Base-by-base conservation (phyloP, 2,113 vertebrate genomes). In the Anguilla japonica region DNA sequence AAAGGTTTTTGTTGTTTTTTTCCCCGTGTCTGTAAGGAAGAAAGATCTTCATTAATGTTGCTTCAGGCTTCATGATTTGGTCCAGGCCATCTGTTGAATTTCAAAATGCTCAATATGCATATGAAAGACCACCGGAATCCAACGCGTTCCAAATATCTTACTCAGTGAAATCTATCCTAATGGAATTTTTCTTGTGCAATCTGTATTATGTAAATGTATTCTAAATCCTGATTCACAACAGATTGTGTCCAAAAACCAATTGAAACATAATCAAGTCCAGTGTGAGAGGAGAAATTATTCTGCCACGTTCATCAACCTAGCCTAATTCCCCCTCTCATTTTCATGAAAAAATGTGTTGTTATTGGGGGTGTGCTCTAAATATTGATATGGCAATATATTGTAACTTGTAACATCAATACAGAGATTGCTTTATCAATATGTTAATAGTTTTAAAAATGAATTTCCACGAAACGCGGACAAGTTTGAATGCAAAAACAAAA, bases 51-150 rank as follows among this genome's bases (percentile, higher is more conserved):
- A 41, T 86, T 14, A 26, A 40, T 29, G 56, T 41, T 56, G 15
- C 53, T 41, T 41, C 39, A 60, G 79, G 16, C 50, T 7, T 56
- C 34, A 40, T n/a, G 56, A 63, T 29, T 81, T 41, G 79, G 56
- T 82, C 20, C 29, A 46, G 15, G 56, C 85, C 85, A 50, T 78
- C 78, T 53, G 85, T 63, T 81, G 39, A 46, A 81, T 81, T 81
- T 81, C 39, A 81, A 41, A 86, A 41, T 81, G n/a, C 79, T 34
- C 56, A 43, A 41, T 79, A 67, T 57, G 40, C 34, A 81, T 53
- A 43, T 86, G 79, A 81, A 41, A 18, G 41, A 53, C 15, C 40
- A 7, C 29, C 50, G 26, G 39, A 75, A 15, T 75, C 20, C 78
- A 50, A 7, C 41, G 7, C 84, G 79, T 39, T 39, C 83, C 41